A percentile compares a stretch with the other conserved stretches of the same genome.
These are phyloP conservation scores for Brachionus calyciflorus DNA, from an alignment of 1,140 invertebrate species.

Conservation along the genomic window DNA sequence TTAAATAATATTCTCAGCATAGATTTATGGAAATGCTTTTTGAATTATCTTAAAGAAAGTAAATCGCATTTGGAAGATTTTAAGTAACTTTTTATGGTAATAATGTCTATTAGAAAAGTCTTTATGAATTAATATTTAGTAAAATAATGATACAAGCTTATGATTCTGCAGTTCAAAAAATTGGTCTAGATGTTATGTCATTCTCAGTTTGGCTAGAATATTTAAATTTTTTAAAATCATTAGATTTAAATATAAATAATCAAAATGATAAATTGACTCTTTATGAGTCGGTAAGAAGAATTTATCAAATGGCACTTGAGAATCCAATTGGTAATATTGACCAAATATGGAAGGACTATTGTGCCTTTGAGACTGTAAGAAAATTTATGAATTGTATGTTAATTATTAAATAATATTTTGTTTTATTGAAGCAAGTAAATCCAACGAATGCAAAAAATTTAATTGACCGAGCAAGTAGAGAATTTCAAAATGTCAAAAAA, in stretches of 20 bases:
- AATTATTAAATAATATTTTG: not conserved
- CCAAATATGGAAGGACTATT: constrained; percentile 96
- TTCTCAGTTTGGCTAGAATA: constrained; percentile 96
- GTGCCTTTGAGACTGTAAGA: constrained; percentile 68
- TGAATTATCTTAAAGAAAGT: constrained; percentile 97
- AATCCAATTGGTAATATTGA: constrained; percentile 98
- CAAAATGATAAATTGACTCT: not conserved
- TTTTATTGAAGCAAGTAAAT: constrained; percentile 85
- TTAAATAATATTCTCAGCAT: constrained; percentile 97
- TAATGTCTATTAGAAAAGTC: not conserved
- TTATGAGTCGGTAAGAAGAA: constrained; percentile 75
- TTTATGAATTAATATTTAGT: constrained; percentile 64
- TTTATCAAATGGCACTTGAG: constrained; percentile 87
- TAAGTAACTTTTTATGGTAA: constrained; percentile 71
- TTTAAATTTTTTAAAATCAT: constrained; percentile 74
- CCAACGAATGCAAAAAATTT: constrained; percentile 91
- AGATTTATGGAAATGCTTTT: constrained; percentile 94
- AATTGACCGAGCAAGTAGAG: constrained; percentile 80
- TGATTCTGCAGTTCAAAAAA: constrained; percentile 97
- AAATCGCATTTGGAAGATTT: constrained; percentile 86
- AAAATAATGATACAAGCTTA: constrained; percentile 99
- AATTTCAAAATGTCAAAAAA: constrained; percentile 93
- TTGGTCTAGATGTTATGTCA: constrained; percentile 94
- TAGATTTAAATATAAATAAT: not conserved
- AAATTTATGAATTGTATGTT: not conserved